Conservation (phyloP, 2,888 invertebrate species). For the Pterostichus niger region DNA sequence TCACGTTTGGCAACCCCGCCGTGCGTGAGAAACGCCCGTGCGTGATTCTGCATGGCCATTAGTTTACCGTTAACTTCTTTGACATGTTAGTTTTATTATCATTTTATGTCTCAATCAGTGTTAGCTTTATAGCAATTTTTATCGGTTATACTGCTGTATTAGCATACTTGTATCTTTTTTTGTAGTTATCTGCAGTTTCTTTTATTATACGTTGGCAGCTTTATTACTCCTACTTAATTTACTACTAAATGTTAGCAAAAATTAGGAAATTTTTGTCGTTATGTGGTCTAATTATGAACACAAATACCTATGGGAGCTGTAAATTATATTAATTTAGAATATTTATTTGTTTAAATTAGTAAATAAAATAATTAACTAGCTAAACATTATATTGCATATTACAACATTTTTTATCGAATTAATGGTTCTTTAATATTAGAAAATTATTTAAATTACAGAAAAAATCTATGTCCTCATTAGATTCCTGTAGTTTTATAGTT, state of each 20-base stretch:
- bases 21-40: constrained; percentile 20
- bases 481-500: constrained; percentile 28
- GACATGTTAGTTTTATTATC: constrained; percentile 58
- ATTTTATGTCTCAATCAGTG: constrained; percentile 61
- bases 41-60: constrained; percentile 36
- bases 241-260: no score
- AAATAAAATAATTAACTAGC: no score
- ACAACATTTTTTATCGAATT: no score
- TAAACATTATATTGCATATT: no score
- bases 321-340: no score
- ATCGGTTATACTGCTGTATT: constrained; percentile 53
- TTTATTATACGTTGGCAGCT: constrained; percentile 31
- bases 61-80: constrained; percentile 39
- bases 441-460: constrained; percentile 14
- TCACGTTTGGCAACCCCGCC: no score
- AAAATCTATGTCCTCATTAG: neutral
- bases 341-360: no score
- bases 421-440: neutral
- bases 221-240: constrained; percentile 1
- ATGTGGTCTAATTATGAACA: no score
- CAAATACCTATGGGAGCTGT: no score
- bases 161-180: constrained; percentile 54
- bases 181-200: constrained; percentile 16
- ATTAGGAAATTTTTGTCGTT: no score
- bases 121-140: constrained; percentile 55